Evolutionary conservation across 2,113 vertebrate genomes (phyloP).

Genomic region (Mixornis gularis): DNA sequence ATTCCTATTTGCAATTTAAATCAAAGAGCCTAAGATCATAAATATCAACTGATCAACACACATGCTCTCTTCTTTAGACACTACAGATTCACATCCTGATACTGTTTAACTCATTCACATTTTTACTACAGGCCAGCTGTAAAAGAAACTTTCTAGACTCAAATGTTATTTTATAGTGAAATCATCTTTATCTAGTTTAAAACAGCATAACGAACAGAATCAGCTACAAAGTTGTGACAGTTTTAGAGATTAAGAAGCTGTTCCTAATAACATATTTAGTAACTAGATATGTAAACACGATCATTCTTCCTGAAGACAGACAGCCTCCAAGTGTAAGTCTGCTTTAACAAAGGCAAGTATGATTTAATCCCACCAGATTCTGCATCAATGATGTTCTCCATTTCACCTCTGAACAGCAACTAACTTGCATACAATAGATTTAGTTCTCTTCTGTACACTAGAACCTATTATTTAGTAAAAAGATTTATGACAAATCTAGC

Average conservation of each 20-base stretch:
- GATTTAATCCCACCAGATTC: not conserved
- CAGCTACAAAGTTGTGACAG: not conserved
- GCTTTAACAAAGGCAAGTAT: not conserved
- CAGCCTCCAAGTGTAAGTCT: not conserved
- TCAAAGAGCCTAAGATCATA: not conserved
- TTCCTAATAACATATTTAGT: not conserved
- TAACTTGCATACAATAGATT: not conserved
- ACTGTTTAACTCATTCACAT: not conserved
- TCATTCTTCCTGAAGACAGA: not conserved
- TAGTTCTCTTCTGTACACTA: not conserved
- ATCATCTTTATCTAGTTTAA: not conserved
- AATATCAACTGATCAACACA: not conserved
- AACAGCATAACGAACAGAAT: not conserved
- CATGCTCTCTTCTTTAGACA: not conserved
- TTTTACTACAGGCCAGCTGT: not conserved
- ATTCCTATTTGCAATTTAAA: not conserved
- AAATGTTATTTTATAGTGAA: not conserved
- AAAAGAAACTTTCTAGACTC: not conserved
- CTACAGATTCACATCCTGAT: not conserved
- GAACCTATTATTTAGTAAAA: not conserved
- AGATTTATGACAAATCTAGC: not conserved
- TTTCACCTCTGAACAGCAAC: not conserved
- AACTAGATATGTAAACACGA: rapidly evolving
- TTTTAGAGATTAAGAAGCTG: not conserved
- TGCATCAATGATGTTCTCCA: rapidly evolving